A percentile compares a stretch with the other conserved stretches of the same genome.
Evolutionary conservation across 92 coral and sea anemone species (phyloP).

Genomic region (Siderastrea radians): DNA sequence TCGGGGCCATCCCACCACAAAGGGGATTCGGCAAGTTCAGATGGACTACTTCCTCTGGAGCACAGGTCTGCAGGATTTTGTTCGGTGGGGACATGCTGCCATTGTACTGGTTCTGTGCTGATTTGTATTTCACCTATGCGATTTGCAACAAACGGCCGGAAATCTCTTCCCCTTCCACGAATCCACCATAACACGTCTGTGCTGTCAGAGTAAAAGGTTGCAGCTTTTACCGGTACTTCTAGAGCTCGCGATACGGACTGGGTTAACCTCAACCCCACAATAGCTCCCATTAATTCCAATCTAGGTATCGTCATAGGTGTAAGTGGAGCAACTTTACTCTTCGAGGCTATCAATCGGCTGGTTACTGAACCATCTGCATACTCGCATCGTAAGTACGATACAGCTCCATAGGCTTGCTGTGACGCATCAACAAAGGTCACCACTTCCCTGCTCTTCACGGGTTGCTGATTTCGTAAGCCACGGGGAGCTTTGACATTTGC

Average conservation of each 20-base stretch:
- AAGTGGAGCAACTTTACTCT: slow-evolving; percentile 67
- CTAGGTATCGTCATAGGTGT: slow-evolving; percentile 67
- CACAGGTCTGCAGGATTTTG: slow-evolving; percentile 65
- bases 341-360: slow-evolving; percentile 53
- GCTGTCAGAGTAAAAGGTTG: slow-evolving; percentile 71
- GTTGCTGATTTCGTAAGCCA: slow-evolving; percentile 49
- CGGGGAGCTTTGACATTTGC: slow-evolving; percentile 59
- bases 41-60: slow-evolving; percentile 54
- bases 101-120: slow-evolving; percentile 65
- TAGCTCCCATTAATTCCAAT: slow-evolving; percentile 69
- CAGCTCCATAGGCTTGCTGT: slow-evolving; percentile 70
- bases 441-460: slow-evolving; percentile 44
- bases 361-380: slow-evolving; percentile 59
- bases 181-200: slow-evolving; percentile 80
- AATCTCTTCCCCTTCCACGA: slow-evolving; percentile 65
- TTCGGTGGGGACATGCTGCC: slow-evolving; percentile 76
- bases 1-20: slow-evolving; percentile 76
- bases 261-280: slow-evolving; percentile 68
- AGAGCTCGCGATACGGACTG: slow-evolving; percentile 39
- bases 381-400: slow-evolving; percentile 50
- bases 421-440: slow-evolving; percentile 81
- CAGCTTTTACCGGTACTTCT: slow-evolving; percentile 52
- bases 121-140: slow-evolving; percentile 71
- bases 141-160: slow-evolving; percentile 82
- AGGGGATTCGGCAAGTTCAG: slow-evolving; percentile 31